These are phyloP conservation scores for Eilema depressum DNA, from an alignment of 2,888 invertebrate genomes.

Conservation along the genomic window DNA sequence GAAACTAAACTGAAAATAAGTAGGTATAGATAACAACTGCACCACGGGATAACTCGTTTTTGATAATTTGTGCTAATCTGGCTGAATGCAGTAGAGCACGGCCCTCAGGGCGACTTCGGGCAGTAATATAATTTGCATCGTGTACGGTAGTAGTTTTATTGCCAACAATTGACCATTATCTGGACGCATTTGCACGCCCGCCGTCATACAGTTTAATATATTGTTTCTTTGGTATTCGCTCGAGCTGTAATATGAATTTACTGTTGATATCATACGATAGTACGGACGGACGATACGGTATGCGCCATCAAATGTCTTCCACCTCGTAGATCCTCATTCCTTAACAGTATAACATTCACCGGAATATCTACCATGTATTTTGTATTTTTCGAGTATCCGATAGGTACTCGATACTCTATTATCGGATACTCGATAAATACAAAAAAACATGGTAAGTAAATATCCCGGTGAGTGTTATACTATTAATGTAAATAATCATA, in stretches of 20 bases:
- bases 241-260: constrained; percentile 24
- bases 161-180: constrained; percentile 75
- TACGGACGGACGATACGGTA: too few relatives aligned
- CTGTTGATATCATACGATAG: background rate
- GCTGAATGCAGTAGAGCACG: constrained; percentile 56
- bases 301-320: too few relatives aligned
- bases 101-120: constrained; percentile 55
- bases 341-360: too few relatives aligned
- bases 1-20: background rate
- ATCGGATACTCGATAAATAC: too few relatives aligned
- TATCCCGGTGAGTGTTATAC: too few relatives aligned
- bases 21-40: constrained; percentile 12
- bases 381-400: too few relatives aligned
- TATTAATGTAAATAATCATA: too few relatives aligned
- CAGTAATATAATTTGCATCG: constrained; percentile 76
- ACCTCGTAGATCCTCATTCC: too few relatives aligned
- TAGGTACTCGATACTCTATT: too few relatives aligned
- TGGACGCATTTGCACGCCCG: constrained; percentile 69
- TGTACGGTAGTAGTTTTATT: constrained; percentile 74
- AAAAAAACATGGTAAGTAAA: too few relatives aligned
- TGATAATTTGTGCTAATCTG: constrained; percentile 66
- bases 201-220: constrained; percentile 69
- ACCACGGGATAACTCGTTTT: constrained; percentile 57
- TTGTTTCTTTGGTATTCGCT: constrained; percentile 57
- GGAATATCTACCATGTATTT: too few relatives aligned